These are phyloP conservation scores for Germaria angustata DNA, from an alignment of 2,888 invertebrate genomes.

Conservation along the genomic window DNA sequence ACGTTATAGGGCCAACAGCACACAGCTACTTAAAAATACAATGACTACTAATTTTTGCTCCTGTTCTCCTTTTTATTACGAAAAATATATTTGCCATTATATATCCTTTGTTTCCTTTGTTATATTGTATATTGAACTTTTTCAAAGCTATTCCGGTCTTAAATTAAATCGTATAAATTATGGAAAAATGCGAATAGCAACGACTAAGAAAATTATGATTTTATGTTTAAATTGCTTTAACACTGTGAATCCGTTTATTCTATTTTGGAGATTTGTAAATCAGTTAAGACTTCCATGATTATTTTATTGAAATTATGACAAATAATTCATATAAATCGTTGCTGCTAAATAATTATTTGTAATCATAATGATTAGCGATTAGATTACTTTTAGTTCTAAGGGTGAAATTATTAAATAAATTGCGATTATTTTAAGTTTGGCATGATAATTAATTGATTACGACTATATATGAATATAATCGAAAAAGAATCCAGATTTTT, in stretches of 20 bases:
- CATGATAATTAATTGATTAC: too few species aligned
- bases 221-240: neutral
- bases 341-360: too few species aligned
- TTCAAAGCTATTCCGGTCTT: neutral
- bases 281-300: neutral
- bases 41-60: conserved; percentile 40
- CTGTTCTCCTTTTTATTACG: conserved; percentile 8
- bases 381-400: too few species aligned
- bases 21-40: conserved; percentile 28
- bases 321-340: too few species aligned
- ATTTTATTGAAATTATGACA: conserved; percentile 2
- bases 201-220: conserved; percentile 6
- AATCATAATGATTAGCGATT: too few species aligned
- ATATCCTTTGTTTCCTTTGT: neutral
- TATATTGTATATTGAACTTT: neutral
- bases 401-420: too few species aligned
- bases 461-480: too few species aligned
- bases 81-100: neutral
- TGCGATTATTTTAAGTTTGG: too few species aligned
- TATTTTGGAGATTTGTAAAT: neutral
- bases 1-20: conserved; percentile 45
- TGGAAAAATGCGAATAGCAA: neutral
- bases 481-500: too few species aligned
- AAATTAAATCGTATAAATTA: conserved; percentile 30
- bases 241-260: neutral